Evolutionary conservation across 2,113 vertebrate genomes (phyloP).

Genomic region (Sapajus apella): DNA sequence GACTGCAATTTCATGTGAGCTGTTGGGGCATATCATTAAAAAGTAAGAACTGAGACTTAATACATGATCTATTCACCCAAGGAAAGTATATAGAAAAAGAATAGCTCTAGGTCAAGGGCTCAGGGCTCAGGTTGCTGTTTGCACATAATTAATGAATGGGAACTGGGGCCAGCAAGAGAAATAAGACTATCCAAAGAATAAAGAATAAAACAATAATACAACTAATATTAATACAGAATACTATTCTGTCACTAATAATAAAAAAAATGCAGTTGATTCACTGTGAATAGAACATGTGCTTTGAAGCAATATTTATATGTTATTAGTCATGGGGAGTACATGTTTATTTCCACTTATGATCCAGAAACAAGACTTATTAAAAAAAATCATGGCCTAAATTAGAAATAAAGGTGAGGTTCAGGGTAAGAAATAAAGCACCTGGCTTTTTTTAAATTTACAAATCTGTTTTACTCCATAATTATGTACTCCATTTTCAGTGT

Average conservation of each 20-base stretch:
- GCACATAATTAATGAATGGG: neutral
- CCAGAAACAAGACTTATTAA: neutral
- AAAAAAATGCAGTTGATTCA: neutral
- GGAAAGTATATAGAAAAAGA: neutral
- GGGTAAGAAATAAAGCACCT: neutral
- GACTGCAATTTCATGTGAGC: neutral
- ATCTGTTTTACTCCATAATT: neutral
- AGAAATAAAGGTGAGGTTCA: neutral
- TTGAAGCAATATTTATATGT: neutral
- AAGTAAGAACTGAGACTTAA: neutral
- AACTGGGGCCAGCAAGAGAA: neutral
- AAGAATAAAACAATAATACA: neutral
- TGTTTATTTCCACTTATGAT: neutral
- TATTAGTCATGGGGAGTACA: neutral
- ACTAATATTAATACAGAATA: neutral
- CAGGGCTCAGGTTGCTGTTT: neutral
- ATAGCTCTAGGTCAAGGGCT: neutral
- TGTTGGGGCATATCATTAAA: neutral
- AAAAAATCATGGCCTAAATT: neutral
- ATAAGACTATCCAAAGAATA: neutral
- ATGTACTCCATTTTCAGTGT: neutral
- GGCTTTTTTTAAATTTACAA: neutral
- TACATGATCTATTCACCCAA: too few relatives aligned
- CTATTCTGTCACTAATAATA: neutral
- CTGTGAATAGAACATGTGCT: neutral